A percentile compares a stretch with the other conserved stretches of the same genome.
Evolutionary conservation across 2,797 vertebrate species (phyloP).

Genomic region (Bradypodion pumilum): DNA sequence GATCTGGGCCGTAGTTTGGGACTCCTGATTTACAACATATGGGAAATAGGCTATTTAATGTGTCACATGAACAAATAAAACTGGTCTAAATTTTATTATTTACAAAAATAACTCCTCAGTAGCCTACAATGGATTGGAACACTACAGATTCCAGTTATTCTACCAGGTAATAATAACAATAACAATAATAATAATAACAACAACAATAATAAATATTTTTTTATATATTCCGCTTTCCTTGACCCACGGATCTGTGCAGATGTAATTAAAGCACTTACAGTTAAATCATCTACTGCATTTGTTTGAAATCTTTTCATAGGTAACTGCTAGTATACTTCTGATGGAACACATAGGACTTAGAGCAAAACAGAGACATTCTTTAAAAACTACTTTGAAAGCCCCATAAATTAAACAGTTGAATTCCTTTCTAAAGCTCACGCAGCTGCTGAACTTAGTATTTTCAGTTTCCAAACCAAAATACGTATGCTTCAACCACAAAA

Average conservation of each 20-base stretch:
- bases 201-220: too few relatives aligned
- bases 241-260: background rate
- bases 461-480: background rate
- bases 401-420: background rate
- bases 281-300: background rate
- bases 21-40: too few relatives aligned
- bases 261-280: background rate
- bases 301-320: background rate
- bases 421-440: background rate
- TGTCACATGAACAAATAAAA: background rate
- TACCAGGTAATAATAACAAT: background rate
- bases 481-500: background rate
- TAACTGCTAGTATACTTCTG: background rate
- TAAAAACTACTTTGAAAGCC: background rate
- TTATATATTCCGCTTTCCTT: too few relatives aligned
- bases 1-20: too few relatives aligned
- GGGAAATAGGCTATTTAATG: background rate
- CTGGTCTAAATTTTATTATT: background rate
- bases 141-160: background rate
- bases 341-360: background rate
- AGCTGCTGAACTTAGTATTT: background rate
- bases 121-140: background rate
- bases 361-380: background rate
- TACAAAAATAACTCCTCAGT: background rate
- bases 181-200: too few relatives aligned